These are phyloP conservation scores for Sciurus carolinensis DNA, from an alignment of 2,797 vertebrate genomes.

Conservation along the genomic window DNA sequence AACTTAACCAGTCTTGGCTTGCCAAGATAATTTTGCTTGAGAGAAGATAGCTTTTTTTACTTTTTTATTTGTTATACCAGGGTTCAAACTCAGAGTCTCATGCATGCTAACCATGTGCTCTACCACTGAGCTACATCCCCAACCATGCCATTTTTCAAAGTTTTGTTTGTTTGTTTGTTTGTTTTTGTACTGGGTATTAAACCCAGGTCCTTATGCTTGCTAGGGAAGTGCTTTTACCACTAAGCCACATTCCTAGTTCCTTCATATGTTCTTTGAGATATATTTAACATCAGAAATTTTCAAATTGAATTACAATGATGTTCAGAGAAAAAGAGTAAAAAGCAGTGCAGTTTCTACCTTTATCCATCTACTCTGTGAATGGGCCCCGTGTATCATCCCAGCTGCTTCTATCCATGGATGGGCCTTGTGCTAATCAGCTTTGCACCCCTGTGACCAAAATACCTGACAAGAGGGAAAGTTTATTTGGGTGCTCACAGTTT, in stretches of 20 bases:
- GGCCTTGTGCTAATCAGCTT: too few species aligned
- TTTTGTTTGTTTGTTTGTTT: too few species aligned
- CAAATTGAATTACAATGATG: slow-evolving; percentile 34
- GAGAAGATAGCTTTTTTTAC: slow-evolving; percentile 16
- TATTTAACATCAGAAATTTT: slow-evolving; percentile 64
- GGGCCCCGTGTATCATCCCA: neutral
- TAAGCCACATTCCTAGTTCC: neutral
- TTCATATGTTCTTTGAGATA: slow-evolving; percentile 27
- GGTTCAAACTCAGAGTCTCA: neutral
- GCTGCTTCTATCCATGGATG: neutral
- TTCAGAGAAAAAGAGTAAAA: slow-evolving; percentile 4
- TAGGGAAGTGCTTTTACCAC: neutral
- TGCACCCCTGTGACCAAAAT: too few species aligned
- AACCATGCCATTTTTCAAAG: neutral
- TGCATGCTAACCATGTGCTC: neutral
- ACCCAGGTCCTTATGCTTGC: neutral
- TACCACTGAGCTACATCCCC: neutral
- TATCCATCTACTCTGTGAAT: neutral
- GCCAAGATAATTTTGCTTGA: slow-evolving; percentile 31
- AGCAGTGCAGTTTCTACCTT: neutral
- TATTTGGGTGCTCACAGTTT: too few species aligned
- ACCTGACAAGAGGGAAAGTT: too few species aligned
- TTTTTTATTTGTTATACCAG: too few species aligned
- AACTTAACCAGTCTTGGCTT: neutral
- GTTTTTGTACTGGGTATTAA: neutral